Evolutionary conservation across 2,888 invertebrate genomes (phyloP), one percentile per base, ranked within the genome.

Genomic region (Latrodectus elegans): DNA sequence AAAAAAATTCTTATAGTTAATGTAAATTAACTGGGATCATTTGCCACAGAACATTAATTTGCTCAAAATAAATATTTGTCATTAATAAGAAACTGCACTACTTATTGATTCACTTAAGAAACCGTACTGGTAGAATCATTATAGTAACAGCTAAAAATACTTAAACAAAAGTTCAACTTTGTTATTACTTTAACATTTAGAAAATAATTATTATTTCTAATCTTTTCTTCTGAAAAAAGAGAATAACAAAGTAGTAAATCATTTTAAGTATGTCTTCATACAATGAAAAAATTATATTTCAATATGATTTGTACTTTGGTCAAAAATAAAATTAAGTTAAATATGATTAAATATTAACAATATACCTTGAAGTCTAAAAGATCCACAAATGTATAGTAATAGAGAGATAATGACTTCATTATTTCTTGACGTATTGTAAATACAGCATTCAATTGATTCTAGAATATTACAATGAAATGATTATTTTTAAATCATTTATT

Each of bases 361-460:
- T 52, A 96, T 92, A 98, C 98, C 93, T 98, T 99, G 91, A 99
- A 97, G 92, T 99, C 99, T 82, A 99, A 93, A 70, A 99, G 94
- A 93, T 99, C 99, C 14, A 99, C 99, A 93, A 99, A 99, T 0
- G 99, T 99, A 92, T 98, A 98, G 92, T 99, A 99, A 92, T 99
- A 99, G 10, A 99, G 93, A 0, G 98, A 98, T 2, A 99, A 93
- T 0, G 98, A 97, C 92, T 99, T 99, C 90, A 98, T 97, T 67
- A 99, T 97, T 92, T 99, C 99, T 92, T 95, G 96, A 90, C 96
- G 95, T 77, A 98, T 96, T 90, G 95, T 83, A 70, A 83, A 87
- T 17, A 90, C 95, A 70, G 96, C 95, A 74, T 99, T 96, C 4
- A 97, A 95, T 91, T 96, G 95, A 22, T 98, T 94, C 93, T 93